These are phyloP conservation scores for Tortrix viridana DNA, from an alignment of 2,888 invertebrate genomes.

Conservation along the genomic window DNA sequence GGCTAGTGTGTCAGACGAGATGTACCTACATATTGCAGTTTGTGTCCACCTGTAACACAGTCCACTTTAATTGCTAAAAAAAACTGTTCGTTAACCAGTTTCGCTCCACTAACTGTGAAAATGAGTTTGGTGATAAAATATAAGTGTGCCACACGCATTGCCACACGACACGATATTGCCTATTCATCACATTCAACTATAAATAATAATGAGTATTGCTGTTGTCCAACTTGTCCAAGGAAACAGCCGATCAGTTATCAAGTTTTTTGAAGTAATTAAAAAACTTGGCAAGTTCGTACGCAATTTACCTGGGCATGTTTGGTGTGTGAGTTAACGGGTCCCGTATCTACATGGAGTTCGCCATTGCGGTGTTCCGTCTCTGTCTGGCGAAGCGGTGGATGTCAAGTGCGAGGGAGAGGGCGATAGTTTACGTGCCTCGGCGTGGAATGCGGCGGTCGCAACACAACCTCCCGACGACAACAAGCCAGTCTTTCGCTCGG, in stretches of 20 bases:
- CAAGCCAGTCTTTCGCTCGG: conserved; percentile 72
- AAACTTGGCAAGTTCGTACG: conserved; percentile 33
- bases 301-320: conserved; percentile 36
- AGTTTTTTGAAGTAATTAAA: conserved; percentile 32
- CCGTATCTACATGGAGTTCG: conserved; percentile 63
- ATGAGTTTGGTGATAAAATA: conserved; percentile 38
- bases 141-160: conserved; percentile 19
- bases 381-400: conserved; percentile 42
- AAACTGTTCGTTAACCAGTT: conserved; percentile 39
- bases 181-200: conserved; percentile 3
- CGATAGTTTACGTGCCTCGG: conserved; percentile 62
- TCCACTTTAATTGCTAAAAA: conserved; percentile 46
- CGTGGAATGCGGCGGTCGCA: conserved; percentile 80
- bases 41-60: conserved; percentile 17
- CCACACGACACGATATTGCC: conserved; percentile 17
- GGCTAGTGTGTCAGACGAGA: conserved; percentile 42
- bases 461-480: conserved; percentile 57
- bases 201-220: conserved; percentile 13
- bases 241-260: conserved; percentile 13
- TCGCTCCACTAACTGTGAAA: conserved; percentile 49
- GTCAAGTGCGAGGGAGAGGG: conserved; percentile 58
- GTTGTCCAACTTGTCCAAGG: neutral
- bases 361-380: conserved; percentile 50
- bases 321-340: conserved; percentile 77
- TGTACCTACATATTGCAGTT: neutral